Conservation (phyloP, 2,888 invertebrate species). For the Yponomeuta malinellus region DNA sequence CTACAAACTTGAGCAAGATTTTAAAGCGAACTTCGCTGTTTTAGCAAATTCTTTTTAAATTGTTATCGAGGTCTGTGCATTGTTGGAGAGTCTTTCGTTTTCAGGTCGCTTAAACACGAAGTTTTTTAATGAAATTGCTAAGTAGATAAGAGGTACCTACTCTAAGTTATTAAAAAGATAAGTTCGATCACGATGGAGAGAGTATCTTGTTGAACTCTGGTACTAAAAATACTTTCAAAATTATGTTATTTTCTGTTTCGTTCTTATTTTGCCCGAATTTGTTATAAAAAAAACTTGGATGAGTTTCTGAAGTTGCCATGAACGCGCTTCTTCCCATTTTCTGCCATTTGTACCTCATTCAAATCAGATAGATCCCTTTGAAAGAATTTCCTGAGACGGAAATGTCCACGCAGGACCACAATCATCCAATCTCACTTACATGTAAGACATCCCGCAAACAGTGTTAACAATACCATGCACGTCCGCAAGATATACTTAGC, state of each 20-base stretch:
- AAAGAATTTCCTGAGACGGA: neutral
- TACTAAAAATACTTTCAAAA: too few species aligned
- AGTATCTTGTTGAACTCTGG: too few species aligned
- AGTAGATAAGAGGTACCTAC: neutral
- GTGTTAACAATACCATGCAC: neutral
- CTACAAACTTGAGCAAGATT: conserved; percentile 18
- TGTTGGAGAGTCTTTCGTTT: neutral
- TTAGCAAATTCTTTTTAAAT: neutral
- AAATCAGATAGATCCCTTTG: neutral
- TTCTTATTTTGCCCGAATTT: too few species aligned
- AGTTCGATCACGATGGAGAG: too few species aligned
- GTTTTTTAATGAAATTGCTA: neutral
- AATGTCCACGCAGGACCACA: neutral
- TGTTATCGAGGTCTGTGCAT: neutral
- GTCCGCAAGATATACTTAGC: conserved; percentile 10
- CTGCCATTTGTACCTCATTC: neutral
- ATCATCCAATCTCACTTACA: neutral
- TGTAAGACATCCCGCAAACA: neutral
- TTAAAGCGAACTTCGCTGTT: conserved; percentile 22
- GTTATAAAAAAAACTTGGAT: too few species aligned
- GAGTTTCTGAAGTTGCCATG: too few species aligned
- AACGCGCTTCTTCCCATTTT: too few species aligned
- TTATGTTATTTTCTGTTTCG: too few species aligned
- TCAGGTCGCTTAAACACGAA: neutral
- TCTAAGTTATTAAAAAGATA: neutral